phyloP scores from a whole-genome alignment of 2,888 invertebrate species.

The Caenorhabditis uteleia region DNA sequence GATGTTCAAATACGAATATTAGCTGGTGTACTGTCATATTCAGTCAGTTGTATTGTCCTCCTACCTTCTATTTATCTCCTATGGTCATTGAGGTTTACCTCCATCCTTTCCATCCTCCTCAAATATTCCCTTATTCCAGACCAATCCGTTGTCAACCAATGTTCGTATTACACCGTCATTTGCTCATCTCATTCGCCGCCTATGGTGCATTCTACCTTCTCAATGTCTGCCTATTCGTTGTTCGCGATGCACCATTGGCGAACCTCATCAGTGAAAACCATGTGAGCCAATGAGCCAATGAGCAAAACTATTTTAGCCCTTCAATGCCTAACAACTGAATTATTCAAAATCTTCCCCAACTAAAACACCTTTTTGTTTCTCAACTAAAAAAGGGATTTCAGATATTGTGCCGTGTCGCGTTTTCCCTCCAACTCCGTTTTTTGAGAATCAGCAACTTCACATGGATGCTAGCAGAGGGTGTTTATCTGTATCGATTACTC shows the following conservation, averaged over 20 bases:
- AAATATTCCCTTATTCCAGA: slow-evolving; percentile 38
- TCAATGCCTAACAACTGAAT: too few species aligned
- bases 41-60: slow-evolving; percentile 55
- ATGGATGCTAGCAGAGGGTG: slow-evolving; percentile 73
- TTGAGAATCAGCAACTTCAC: slow-evolving; percentile 72
- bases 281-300: slow-evolving; percentile 31
- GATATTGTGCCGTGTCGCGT: slow-evolving; percentile 61
- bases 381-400: slow-evolving; percentile 18
- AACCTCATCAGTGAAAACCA: slow-evolving; percentile 54
- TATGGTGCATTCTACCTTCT: slow-evolving; percentile 58
- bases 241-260: slow-evolving; percentile 49
- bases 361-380: too few species aligned
- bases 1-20: slow-evolving; percentile 36
- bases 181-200: slow-evolving; percentile 63
- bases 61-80: slow-evolving; percentile 62
- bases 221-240: slow-evolving; percentile 60
- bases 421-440: slow-evolving; percentile 68
- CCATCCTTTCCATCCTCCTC: slow-evolving; percentile 1
- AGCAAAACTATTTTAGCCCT: too few species aligned
- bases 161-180: slow-evolving; percentile 63
- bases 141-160: slow-evolving; percentile 57
- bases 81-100: slow-evolving; percentile 24
- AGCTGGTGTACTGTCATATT: slow-evolving; percentile 57
- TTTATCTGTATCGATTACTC: slow-evolving; percentile 73
- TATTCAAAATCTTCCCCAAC: too few species aligned